A percentile compares a stretch with the other conserved stretches of the same genome.
Evolutionary conservation across 1,140 invertebrate species (phyloP).

Genomic region (Trinorchestia longiramus): DNA sequence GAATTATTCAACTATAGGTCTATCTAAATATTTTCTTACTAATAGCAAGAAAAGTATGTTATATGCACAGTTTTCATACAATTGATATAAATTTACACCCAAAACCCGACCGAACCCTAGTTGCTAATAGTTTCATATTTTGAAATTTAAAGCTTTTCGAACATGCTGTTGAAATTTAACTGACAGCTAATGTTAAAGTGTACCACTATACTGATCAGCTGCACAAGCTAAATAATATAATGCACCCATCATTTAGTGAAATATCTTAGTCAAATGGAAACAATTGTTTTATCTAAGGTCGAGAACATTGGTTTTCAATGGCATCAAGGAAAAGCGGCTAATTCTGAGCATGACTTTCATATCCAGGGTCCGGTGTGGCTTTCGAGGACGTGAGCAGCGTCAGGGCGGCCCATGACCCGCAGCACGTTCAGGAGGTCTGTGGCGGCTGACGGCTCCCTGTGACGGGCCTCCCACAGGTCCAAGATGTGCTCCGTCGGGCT

Average conservation of each 20-base stretch:
- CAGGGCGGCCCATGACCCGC: slow-evolving; percentile 90
- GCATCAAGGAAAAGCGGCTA: neutral
- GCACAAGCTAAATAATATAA: neutral
- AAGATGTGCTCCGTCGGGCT: slow-evolving; percentile 97
- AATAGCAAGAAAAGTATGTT: neutral
- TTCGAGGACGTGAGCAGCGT: slow-evolving; percentile 89
- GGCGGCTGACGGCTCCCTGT: slow-evolving; percentile 86
- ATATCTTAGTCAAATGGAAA: too few species aligned
- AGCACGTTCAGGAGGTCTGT: slow-evolving; percentile 91
- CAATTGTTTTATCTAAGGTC: neutral
- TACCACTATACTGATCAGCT: too few species aligned
- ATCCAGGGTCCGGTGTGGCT: slow-evolving; percentile 85
- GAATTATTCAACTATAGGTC: neutral
- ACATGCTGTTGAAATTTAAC: neutral
- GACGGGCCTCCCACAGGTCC: slow-evolving; percentile 94
- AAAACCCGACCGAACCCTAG: too few species aligned
- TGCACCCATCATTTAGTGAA: too few species aligned
- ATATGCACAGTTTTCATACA: neutral
- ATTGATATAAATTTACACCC: neutral
- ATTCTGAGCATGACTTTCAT: slow-evolving; percentile 68
- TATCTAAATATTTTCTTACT: neutral
- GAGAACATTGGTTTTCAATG: neutral
- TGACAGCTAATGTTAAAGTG: neutral
- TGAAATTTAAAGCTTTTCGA: neutral
- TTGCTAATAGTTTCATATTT: neutral